phyloP scores from a whole-genome alignment of 2,888 invertebrate genomes.

The Laspeyria flexula region DNA sequence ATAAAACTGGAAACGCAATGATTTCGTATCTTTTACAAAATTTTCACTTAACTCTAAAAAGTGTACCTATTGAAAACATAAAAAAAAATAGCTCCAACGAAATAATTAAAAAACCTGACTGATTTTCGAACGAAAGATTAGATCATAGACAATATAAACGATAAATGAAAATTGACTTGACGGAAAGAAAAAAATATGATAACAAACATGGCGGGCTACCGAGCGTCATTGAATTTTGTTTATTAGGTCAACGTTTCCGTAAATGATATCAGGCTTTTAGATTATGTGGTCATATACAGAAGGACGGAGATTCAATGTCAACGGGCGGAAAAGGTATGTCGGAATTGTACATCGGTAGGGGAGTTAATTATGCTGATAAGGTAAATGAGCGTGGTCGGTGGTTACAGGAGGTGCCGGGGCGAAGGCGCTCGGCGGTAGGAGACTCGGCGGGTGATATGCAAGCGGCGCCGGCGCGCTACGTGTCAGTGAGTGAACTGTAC shows the following conservation, averaged over 20 bases:
- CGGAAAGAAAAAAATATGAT: slow-evolving; percentile 65
- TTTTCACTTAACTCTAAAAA: no score
- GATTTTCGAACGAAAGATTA: slow-evolving; percentile 17
- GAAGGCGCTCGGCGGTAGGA: slow-evolving; percentile 68
- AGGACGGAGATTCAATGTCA: slow-evolving; percentile 61
- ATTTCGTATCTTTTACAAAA: no score
- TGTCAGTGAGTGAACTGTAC: slow-evolving; percentile 85
- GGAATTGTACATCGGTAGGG: not conserved
- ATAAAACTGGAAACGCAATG: no score
- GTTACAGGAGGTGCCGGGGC: slow-evolving; percentile 69
- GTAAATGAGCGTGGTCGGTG: slow-evolving; percentile 41
- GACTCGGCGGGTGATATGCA: slow-evolving; percentile 77
- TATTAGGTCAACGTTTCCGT: slow-evolving; percentile 56
- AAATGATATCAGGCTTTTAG: slow-evolving; percentile 39
- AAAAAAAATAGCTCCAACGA: no score
- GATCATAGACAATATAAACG: not conserved
- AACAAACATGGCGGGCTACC: slow-evolving; percentile 80
- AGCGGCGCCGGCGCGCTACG: slow-evolving; percentile 84
- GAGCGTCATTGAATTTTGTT: slow-evolving; percentile 68
- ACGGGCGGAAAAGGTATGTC: slow-evolving; percentile 57
- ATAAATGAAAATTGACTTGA: slow-evolving; percentile 7
- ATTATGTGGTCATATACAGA: slow-evolving; percentile 66
- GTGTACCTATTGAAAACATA: no score
- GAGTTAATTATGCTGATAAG: slow-evolving; percentile 1
- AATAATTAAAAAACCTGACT: not conserved